These are phyloP conservation scores for Synanthedon tipuliformis DNA, from an alignment of 2,888 invertebrate species.

Conservation along the genomic window DNA sequence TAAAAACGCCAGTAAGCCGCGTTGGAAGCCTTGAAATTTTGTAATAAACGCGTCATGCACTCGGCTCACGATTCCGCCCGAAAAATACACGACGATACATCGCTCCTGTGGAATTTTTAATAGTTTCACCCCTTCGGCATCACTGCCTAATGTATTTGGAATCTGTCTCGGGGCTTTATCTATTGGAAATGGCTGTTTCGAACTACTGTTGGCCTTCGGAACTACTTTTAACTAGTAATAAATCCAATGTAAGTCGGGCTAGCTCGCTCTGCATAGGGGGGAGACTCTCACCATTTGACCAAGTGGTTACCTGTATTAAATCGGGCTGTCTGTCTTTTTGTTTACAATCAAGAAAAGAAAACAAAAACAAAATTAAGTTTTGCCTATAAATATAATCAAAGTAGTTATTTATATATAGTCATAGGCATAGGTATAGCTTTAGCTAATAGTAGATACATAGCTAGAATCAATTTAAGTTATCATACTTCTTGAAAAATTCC, in stretches of 20 bases:
- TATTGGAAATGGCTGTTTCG: constrained; percentile 66
- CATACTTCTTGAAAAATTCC: too few species aligned
- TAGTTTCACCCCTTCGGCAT: constrained; percentile 45
- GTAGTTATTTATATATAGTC: too few species aligned
- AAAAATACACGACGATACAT: constrained; percentile 32
- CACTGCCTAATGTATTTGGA: constrained; percentile 64
- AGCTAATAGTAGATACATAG: too few species aligned
- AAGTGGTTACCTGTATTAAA: neutral
- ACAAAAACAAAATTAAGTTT: too few species aligned
- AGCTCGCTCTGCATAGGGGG: constrained; percentile 42
- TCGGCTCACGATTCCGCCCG: constrained; percentile 25
- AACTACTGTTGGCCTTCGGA: constrained; percentile 57
- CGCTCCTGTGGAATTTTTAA: constrained; percentile 59
- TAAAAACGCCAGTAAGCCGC: neutral
- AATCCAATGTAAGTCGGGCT: constrained; percentile 53
- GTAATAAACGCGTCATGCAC: constrained; percentile 54
- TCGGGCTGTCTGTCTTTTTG: neutral
- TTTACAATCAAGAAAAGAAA: too few species aligned
- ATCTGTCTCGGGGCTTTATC: constrained; percentile 63
- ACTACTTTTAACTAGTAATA: constrained; percentile 68
- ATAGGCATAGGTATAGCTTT: too few species aligned
- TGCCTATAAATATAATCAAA: too few species aligned
- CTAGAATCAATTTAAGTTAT: too few species aligned
- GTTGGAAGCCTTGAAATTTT: constrained; percentile 24
- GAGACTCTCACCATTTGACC: constrained; percentile 21